These are phyloP conservation scores for Zootoca vivipara DNA, from an alignment of 2,113 vertebrate genomes.

Conservation along the genomic window DNA sequence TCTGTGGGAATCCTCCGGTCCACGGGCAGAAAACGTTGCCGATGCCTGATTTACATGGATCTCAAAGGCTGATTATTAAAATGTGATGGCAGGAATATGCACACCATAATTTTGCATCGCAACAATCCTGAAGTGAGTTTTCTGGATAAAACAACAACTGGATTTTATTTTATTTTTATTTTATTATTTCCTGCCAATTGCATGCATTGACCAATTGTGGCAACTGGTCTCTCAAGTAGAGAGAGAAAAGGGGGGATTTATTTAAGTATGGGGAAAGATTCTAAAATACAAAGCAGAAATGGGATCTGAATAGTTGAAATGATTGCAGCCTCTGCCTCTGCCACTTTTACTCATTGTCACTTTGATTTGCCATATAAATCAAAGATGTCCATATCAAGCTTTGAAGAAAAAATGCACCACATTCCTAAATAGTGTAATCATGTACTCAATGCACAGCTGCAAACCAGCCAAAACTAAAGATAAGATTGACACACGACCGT, in stretches of 20 bases:
- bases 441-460: neutral
- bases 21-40: too few relatives aligned
- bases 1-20: too few relatives aligned
- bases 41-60: too few relatives aligned
- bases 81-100: neutral
- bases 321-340: neutral
- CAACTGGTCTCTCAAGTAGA: neutral
- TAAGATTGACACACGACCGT: neutral
- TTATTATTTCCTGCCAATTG: neutral
- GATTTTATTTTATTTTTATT: neutral
- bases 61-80: neutral
- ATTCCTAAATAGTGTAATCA: neutral
- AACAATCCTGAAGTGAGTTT: neutral
- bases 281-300: neutral
- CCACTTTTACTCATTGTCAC: neutral
- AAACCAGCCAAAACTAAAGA: neutral
- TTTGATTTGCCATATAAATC: neutral
- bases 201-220: neutral
- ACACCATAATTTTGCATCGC: neutral
- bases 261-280: neutral
- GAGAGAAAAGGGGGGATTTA: neutral
- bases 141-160: neutral
- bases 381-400: constrained; percentile 17
- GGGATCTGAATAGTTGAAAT: constrained; percentile 8
- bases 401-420: constrained; percentile 7